Evolutionary conservation across 2,113 vertebrate genomes (phyloP), one percentile per base, ranked within the genome.

Genomic region (Motacilla tschutschensis): DNA sequence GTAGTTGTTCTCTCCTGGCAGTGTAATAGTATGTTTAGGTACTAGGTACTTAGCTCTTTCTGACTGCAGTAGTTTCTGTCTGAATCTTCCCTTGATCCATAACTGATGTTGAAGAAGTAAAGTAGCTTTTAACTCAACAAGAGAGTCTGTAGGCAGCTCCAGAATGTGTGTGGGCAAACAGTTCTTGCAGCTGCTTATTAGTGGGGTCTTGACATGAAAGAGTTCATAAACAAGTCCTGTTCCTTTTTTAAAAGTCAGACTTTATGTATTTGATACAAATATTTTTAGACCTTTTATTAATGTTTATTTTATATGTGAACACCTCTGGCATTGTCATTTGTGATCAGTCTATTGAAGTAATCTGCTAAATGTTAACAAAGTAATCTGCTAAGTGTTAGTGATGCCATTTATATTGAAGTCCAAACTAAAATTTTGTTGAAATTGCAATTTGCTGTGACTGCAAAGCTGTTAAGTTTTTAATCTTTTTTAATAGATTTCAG

Each of bases 141-240:
- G 60, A 36, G 55, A 77, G 64, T 47, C 48, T 71, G 93, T 89
- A 79, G 95, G 93, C 92, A 86, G 83, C 46, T 91, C 47, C 36
- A 90, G 93, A 93, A 93, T 95, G 87, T 87, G 86, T 91, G 91
- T 93, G 90, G 94, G 92, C 73, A 93, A 85, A 82, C 66, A 66
- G 33, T 91, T 73, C 85, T 89, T 89, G 40, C 90, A 91, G 77
- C 82, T 87, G 75, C 55, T 88, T 89, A n/a, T 90, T 88, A 67
- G 35, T 91, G 72, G 36, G 55, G 19, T 79, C 46, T 77, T 92
- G 85, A 31, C 12, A 36, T 36, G 28, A 41, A 87, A 50, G 38
- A 36, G 58, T 78, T 85, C 18, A 21, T 83, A 60, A 83, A 79
- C n/a, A 47, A 53, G 22, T 73, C 59, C 11, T 67, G 21, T 75